These are phyloP conservation scores for Lepeophtheirus salmonis DNA, from an alignment of 1,140 invertebrate genomes.

Conservation along the genomic window DNA sequence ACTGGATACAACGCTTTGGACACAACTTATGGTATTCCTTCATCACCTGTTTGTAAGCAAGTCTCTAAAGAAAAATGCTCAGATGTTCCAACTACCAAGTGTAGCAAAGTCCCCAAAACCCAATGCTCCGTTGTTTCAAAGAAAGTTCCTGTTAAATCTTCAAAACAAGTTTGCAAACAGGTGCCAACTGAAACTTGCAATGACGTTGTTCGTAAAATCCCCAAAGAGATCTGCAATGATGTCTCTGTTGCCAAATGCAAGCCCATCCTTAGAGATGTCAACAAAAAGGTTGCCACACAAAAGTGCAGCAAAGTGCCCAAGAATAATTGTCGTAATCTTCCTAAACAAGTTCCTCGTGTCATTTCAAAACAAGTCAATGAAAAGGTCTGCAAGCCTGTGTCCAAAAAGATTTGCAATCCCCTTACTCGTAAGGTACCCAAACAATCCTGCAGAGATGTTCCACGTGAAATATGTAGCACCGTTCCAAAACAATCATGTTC, in stretches of 20 bases:
- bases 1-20: conserved; percentile 1
- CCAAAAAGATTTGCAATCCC: conserved; percentile 9
- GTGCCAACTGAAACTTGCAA: conserved; percentile 3
- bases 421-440: conserved; percentile 5
- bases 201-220: not conserved
- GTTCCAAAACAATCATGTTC: conserved; percentile 8
- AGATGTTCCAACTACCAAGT: not conserved
- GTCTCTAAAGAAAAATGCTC: not conserved
- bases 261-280: not conserved
- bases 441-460: conserved; percentile 12
- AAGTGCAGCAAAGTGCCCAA: conserved; percentile 5
- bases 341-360: not conserved
- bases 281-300: conserved; percentile 4
- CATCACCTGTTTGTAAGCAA: not conserved
- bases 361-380: not conserved
- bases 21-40: not conserved
- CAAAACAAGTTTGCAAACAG: conserved; percentile 3
- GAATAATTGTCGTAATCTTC: conserved; percentile 13
- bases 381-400: conserved; percentile 3
- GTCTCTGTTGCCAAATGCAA: conserved; percentile 2
- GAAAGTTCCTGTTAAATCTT: not conserved
- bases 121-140: not conserved
- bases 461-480: conserved; percentile 1
- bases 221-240: not conserved
- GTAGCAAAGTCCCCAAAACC: not conserved